A percentile compares a stretch with the other conserved stretches of the same genome.
Evolutionary conservation across 1,140 invertebrate species (phyloP).

Genomic region (Drosophila lacteicornis): DNA sequence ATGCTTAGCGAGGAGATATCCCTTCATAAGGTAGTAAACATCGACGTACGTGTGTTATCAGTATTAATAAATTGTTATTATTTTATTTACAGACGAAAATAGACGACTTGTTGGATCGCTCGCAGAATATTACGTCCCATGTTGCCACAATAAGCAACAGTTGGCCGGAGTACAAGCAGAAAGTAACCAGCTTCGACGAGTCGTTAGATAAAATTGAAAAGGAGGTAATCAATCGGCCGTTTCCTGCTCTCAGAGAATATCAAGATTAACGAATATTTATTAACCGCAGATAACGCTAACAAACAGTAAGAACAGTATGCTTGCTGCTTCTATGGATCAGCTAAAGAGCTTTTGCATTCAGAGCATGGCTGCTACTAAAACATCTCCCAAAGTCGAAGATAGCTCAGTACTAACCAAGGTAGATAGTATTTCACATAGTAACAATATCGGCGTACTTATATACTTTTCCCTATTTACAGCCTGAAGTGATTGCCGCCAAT

Average conservation of each 20-base stretch:
- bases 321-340: constrained; percentile 52
- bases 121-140: constrained; percentile 76
- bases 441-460: not conserved
- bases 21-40: constrained; percentile 60
- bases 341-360: constrained; percentile 52
- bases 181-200: constrained; percentile 62
- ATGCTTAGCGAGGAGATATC: constrained; percentile 69
- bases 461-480: constrained; percentile 6
- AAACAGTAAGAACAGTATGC: constrained; percentile 46
- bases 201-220: constrained; percentile 62
- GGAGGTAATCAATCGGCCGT: constrained; percentile 46
- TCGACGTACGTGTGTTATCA: not conserved
- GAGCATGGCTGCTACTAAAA: constrained; percentile 19
- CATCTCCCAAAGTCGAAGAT: constrained; percentile 25
- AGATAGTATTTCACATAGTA: not conserved
- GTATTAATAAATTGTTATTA: not conserved
- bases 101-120: constrained; percentile 73
- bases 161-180: constrained; percentile 75
- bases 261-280: constrained; percentile 17
- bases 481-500: constrained; percentile 33
- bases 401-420: constrained; percentile 32
- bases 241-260: not conserved
- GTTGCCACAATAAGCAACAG: constrained; percentile 75
- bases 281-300: constrained; percentile 32
- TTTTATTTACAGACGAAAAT: constrained; percentile 63